Evolutionary conservation across 2,888 invertebrate genomes (phyloP).

Genomic region (Choristoneura rosaceana): DNA sequence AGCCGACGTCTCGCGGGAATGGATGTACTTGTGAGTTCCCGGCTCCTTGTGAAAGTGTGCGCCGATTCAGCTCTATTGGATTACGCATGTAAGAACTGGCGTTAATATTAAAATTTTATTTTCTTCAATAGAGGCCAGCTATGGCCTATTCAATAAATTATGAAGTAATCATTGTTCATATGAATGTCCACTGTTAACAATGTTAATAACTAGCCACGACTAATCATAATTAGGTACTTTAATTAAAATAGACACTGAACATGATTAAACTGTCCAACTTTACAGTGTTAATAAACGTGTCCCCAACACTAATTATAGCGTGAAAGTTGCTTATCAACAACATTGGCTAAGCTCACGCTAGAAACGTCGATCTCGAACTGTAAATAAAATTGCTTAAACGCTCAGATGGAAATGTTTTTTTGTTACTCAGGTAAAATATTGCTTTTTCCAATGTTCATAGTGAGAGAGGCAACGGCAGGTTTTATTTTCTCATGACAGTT

Average conservation of each 20-base stretch:
- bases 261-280: background rate
- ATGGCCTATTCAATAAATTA: background rate
- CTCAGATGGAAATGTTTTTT: constrained; percentile 11
- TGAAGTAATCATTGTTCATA: background rate
- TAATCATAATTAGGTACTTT: background rate
- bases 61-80: constrained; percentile 18
- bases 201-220: background rate
- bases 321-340: constrained; percentile 31
- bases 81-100: constrained; percentile 29
- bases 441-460: constrained; percentile 37
- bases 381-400: constrained; percentile 26
- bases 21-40: constrained; percentile 27
- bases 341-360: constrained; percentile 21
- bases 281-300: constrained; percentile 12
- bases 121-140: constrained; percentile 2
- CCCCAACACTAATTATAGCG: constrained; percentile 25
- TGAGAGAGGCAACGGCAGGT: constrained; percentile 29
- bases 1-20: constrained; percentile 45
- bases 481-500: constrained; percentile 42
- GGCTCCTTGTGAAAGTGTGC: constrained; percentile 13
- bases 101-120: constrained; percentile 22
- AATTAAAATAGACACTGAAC: background rate
- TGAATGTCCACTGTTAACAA: background rate
- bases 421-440: constrained; percentile 28
- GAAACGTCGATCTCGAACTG: constrained; percentile 5